A percentile compares a stretch with the other conserved stretches of the same genome.
phyloP scores from a whole-genome alignment of 2,888 invertebrate species.

The Archips crataeganus region DNA sequence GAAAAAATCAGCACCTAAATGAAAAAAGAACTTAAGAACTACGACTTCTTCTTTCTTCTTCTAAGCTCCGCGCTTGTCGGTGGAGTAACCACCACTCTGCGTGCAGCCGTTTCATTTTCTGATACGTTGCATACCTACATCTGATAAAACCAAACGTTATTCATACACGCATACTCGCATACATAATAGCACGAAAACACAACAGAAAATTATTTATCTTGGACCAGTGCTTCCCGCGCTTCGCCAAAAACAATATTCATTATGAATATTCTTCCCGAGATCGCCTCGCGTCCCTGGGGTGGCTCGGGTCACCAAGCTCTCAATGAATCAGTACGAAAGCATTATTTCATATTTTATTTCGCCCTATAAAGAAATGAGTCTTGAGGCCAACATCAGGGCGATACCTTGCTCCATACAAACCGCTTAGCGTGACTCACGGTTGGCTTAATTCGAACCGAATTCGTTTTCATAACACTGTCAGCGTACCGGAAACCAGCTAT shows the following conservation, averaged over 20 bases:
- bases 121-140: neutral
- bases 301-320: neutral
- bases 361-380: conserved; percentile 8
- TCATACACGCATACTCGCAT: neutral
- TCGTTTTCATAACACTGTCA: conserved; percentile 42
- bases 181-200: neutral
- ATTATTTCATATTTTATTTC: conserved; percentile 18
- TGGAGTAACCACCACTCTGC: too few species aligned
- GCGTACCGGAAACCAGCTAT: conserved; percentile 30
- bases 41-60: too few species aligned
- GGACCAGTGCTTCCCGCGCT: neutral
- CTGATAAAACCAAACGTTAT: neutral
- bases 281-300: neutral
- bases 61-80: neutral
- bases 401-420: conserved; percentile 4
- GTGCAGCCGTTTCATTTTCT: neutral
- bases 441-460: conserved; percentile 41
- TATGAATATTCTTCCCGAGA: neutral
- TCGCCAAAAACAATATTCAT: conserved; percentile 7
- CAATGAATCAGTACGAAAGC: conserved; percentile 12
- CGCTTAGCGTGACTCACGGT: conserved; percentile 42
- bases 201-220: neutral
- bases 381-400: conserved; percentile 6
- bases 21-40: too few species aligned
- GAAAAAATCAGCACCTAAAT: too few species aligned